phyloP scores from a whole-genome alignment of 2,888 invertebrate genomes.

The Apamea monoglypha region DNA sequence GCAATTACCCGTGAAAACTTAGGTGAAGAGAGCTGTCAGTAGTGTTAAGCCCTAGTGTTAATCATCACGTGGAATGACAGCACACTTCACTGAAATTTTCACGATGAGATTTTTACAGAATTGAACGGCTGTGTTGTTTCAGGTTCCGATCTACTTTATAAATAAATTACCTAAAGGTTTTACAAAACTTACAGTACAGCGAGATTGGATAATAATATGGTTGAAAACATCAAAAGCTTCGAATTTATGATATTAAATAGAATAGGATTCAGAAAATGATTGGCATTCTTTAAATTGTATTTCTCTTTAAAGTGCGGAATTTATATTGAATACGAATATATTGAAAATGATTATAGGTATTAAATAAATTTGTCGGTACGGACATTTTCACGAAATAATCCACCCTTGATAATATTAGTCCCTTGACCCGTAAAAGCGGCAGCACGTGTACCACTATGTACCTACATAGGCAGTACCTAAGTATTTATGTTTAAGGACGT shows the following conservation, averaged over 20 bases:
- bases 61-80: too few relatives aligned
- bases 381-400: background rate
- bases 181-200: background rate
- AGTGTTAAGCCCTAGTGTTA: too few relatives aligned
- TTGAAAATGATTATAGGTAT: background rate
- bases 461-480: too few relatives aligned
- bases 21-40: too few relatives aligned
- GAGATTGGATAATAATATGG: background rate
- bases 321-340: slow-evolving; percentile 4
- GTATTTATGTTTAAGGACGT: too few relatives aligned
- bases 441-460: background rate
- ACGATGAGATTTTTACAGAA: too few relatives aligned
- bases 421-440: background rate
- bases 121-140: background rate
- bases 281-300: background rate
- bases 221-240: background rate
- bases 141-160: background rate
- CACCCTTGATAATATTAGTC: background rate
- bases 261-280: background rate
- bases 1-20: too few relatives aligned
- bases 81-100: too few relatives aligned
- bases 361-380: background rate
- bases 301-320: background rate
- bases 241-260: background rate
- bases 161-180: background rate